Conservation (phyloP, 2,797 vertebrate genomes). For the Aphelocoma californica region DNA sequence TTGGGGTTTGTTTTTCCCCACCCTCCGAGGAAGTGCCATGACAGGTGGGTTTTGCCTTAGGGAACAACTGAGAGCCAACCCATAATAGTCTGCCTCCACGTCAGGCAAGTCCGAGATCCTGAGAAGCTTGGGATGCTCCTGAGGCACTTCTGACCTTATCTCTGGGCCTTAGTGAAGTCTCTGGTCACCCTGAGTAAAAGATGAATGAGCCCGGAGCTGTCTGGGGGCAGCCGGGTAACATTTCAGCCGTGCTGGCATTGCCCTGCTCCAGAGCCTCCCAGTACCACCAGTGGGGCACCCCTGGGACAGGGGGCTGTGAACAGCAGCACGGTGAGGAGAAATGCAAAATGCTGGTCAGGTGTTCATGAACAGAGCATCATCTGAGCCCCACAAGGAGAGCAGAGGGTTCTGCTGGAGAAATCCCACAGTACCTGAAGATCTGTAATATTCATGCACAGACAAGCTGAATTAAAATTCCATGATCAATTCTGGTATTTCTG, state of each 20-base stretch:
- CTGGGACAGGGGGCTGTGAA: too few species aligned
- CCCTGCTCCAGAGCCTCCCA: neutral
- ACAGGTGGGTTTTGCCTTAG: neutral
- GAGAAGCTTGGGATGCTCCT: neutral
- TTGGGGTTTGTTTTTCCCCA: neutral
- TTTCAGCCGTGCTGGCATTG: neutral
- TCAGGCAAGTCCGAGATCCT: neutral
- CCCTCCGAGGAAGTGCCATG: accelerated
- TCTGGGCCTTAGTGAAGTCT: neutral
- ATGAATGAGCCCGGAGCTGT: neutral
- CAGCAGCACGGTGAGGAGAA: neutral
- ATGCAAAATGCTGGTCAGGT: neutral
- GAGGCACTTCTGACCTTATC: neutral
- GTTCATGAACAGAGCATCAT: accelerated
- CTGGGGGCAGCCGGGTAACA: neutral
- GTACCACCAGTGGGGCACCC: neutral
- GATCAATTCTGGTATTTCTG: neutral
- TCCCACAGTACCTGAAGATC: neutral
- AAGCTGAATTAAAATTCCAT: neutral
- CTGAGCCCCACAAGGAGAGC: neutral
- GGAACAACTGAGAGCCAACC: neutral
- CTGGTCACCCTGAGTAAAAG: neutral
- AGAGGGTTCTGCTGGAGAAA: neutral
- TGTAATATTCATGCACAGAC: neutral
- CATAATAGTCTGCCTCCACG: accelerated